Evolutionary conservation across 1,140 invertebrate genomes (phyloP).

Genomic region (Drosophila yakuba): DNA sequence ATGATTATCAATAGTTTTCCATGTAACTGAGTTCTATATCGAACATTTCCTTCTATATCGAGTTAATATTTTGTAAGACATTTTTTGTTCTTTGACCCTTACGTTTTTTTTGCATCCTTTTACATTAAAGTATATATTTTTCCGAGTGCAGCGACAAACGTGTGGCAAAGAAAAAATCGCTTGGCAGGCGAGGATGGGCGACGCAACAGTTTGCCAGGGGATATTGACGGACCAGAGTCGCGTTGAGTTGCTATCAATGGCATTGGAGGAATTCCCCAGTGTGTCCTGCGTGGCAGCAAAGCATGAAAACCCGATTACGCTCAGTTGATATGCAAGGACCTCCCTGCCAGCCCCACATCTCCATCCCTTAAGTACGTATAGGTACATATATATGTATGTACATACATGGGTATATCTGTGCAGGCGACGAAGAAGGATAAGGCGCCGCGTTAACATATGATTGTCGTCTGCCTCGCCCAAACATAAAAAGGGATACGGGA

Average conservation of each 20-base stretch:
- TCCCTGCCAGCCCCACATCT: neutral
- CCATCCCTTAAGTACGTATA: constrained; percentile 7
- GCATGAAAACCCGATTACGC: constrained; percentile 71
- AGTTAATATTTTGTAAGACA: too few species aligned
- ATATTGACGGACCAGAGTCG: constrained; percentile 62
- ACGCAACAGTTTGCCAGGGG: constrained; percentile 64
- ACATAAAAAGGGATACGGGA: constrained; percentile 78
- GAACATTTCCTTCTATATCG: too few species aligned
- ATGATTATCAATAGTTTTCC: too few species aligned
- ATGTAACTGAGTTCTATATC: too few species aligned
- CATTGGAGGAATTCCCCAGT: constrained; percentile 64
- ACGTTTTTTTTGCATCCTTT: too few species aligned
- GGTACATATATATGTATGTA: neutral
- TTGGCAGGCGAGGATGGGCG: constrained; percentile 11
- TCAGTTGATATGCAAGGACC: constrained; percentile 69
- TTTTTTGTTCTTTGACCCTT: too few species aligned
- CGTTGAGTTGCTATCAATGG: constrained; percentile 66
- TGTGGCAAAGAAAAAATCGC: constrained; percentile 54
- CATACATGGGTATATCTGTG: constrained; percentile 51
- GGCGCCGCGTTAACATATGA: constrained; percentile 76
- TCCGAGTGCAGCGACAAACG: constrained; percentile 33
- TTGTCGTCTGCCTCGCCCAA: constrained; percentile 69
- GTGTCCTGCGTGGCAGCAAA: constrained; percentile 45
- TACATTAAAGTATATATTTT: neutral
- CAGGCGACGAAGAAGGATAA: constrained; percentile 42